Percentiles rank a stretch among this genome's conserved stretches.
Evolutionary conservation across 2,888 invertebrate genomes (phyloP).

Genomic region (Operophtera brumata): DNA sequence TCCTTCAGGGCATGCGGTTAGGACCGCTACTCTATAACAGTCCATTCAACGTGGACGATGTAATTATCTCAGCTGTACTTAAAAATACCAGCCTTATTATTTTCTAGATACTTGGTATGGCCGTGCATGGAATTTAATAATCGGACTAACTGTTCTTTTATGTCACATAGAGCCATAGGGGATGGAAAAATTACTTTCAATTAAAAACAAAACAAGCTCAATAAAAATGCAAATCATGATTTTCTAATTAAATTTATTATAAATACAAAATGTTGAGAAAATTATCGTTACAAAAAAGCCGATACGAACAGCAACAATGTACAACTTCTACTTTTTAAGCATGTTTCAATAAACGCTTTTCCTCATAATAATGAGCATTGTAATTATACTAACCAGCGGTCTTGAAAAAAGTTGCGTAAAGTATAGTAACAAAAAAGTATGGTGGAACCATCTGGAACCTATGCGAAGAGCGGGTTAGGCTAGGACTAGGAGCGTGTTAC

Average conservation of each 20-base stretch:
- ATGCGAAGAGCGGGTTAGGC: slow-evolving; percentile 61
- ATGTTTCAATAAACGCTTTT: slow-evolving; percentile 49
- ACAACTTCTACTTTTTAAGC: slow-evolving; percentile 30
- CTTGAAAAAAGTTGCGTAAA: slow-evolving; percentile 49
- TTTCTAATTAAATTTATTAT: slow-evolving; percentile 40
- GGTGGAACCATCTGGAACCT: slow-evolving; percentile 37
- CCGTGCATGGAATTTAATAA: slow-evolving; percentile 62
- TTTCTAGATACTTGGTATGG: slow-evolving; percentile 50
- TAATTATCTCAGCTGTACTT: slow-evolving; percentile 56
- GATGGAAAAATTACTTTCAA: slow-evolving; percentile 44
- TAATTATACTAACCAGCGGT: slow-evolving; percentile 62
- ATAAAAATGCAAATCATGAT: slow-evolving; percentile 59
- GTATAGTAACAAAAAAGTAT: slow-evolving; percentile 44
- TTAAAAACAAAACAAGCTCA: slow-evolving; percentile 45
- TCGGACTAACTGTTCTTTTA: slow-evolving; percentile 46
- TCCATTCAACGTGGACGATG: slow-evolving; percentile 52
- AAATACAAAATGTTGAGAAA: slow-evolving; percentile 40
- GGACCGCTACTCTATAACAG: slow-evolving; percentile 33
- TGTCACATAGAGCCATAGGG: slow-evolving; percentile 38
- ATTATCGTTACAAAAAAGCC: slow-evolving; percentile 40
- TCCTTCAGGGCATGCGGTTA: slow-evolving; percentile 35
- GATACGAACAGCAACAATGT: slow-evolving; percentile 30
- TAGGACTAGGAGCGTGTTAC: slow-evolving; percentile 66
- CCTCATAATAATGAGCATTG: slow-evolving; percentile 54
- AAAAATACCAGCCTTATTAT: slow-evolving; percentile 21